Base-by-base conservation (phyloP, 2,113 vertebrate genomes). In the Sarotherodon lohbergeri region DNA sequence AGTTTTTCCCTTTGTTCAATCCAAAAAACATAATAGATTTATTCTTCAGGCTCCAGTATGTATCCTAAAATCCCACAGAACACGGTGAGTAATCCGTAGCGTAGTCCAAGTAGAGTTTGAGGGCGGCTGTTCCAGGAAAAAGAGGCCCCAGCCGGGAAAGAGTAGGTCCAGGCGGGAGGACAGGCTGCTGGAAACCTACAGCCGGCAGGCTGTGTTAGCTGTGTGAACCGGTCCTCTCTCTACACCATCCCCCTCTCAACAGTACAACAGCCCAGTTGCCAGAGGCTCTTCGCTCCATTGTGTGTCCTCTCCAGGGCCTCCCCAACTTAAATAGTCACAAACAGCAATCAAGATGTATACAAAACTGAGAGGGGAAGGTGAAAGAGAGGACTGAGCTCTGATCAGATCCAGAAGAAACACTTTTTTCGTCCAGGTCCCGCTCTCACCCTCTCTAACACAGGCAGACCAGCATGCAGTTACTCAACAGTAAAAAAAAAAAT, bases 221-320 rank as follows among this genome's bases (percentile, higher is more conserved):
- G 93, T 95, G 96, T 90, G 96, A 91, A 92, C 96, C 96, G 94
- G 96, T 96, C 96, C 94, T 93, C 96, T 95, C 94, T 95, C 95
- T 91, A 92, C 96, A 95, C 96, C 96, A 95, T 96, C 96, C 96
- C 96, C 96, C 96, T 95, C 95, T 96, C 94, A 92, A 93, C 87
- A 96, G 95, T 91, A 96, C 95, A 96, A 96, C 96, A 91, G 95
- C 96, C 96, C 96, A 96, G 96, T 96, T 95, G 94, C 96, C 95
- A 96, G 91, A 95, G 96, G 96, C 96, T 95, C 95, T 95, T 90
- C 92, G 93, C 90, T 94, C 95, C 96, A 96, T 96, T 97, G 96
- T 96, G 95, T 95, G 93, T 95, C 93, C 91, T 92, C 91, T 93
- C 86, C 89, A 91, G 94, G 93, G 93, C 91, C 92, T 90, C 90